Percentiles rank a stretch among this genome's conserved stretches.
Conservation (phyloP, 2,888 invertebrate genomes). For the Onchidella celtica region DNA sequence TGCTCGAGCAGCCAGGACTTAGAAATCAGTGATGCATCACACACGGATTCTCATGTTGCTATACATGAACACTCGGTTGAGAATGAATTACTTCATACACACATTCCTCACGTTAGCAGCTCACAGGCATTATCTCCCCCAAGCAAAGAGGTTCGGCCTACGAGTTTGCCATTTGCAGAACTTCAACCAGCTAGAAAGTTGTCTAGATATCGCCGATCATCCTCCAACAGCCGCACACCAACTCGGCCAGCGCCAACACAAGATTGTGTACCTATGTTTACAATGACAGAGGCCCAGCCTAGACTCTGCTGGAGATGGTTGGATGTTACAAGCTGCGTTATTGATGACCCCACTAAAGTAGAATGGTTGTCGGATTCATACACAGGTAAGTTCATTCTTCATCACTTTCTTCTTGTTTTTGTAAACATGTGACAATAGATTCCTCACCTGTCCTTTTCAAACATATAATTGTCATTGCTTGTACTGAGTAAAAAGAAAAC, state of each 20-base stretch:
- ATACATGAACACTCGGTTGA: too few relatives aligned
- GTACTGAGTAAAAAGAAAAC: too few relatives aligned
- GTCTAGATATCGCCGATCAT: constrained; percentile 1
- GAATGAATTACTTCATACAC: too few relatives aligned
- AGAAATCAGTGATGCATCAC: too few relatives aligned
- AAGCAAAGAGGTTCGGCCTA: too few relatives aligned
- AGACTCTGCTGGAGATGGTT: constrained; percentile 59
- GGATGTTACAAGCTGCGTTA: constrained; percentile 55
- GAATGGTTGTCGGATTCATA: constrained; percentile 52
- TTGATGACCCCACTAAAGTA: constrained; percentile 56
- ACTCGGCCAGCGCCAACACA: not conserved
- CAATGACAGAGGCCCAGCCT: constrained; percentile 54
- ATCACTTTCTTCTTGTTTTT: not conserved
- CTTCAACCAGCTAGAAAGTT: constrained; percentile 6
- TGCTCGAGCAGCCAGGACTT: too few relatives aligned
- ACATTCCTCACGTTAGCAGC: too few relatives aligned
- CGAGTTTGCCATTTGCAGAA: not conserved
- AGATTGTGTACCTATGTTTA: constrained; percentile 17
- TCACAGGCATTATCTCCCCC: too few relatives aligned
- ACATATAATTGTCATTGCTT: too few relatives aligned
- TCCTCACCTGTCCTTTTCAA: too few relatives aligned
- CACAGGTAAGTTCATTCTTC: constrained; percentile 1
- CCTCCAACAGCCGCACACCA: not conserved
- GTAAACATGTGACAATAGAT: not conserved
- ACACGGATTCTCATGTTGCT: too few relatives aligned